Evolutionary conservation across 2,888 invertebrate species (phyloP).

Genomic region (Trypoxylon attenuatum): DNA sequence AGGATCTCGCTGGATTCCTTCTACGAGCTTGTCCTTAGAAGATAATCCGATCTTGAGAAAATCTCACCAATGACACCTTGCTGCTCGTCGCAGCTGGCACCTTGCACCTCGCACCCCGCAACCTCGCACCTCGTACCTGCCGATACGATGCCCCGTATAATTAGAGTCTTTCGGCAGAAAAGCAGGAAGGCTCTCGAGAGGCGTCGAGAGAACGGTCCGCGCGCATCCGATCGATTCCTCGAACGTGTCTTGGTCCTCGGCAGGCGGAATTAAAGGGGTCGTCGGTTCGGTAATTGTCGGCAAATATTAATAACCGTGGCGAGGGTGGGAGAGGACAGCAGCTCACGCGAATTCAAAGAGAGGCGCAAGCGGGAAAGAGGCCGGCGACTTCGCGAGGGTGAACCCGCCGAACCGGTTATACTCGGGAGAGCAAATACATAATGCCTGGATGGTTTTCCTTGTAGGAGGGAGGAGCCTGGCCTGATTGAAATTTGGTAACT

Average conservation of each 20-base stretch:
- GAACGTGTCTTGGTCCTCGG: slow-evolving; percentile 66
- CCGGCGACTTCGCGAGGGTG: slow-evolving; percentile 61
- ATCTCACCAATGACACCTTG: no score
- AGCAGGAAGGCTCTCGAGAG: no score
- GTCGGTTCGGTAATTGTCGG: slow-evolving; percentile 71
- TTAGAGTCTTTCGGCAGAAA: no score
- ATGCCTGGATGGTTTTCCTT: slow-evolving; percentile 72
- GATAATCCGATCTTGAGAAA: no score
- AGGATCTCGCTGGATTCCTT: no score
- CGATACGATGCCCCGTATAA: no score
- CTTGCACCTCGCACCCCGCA: no score
- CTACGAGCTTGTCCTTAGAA: no score
- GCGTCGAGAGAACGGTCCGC: not conserved
- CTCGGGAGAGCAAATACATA: slow-evolving; percentile 74
- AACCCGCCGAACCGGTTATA: slow-evolving; percentile 67
- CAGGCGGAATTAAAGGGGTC: slow-evolving; percentile 70
- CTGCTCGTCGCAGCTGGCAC: no score
- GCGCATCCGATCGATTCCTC: slow-evolving; percentile 53
- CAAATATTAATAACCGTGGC: slow-evolving; percentile 73
- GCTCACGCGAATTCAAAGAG: slow-evolving; percentile 37
- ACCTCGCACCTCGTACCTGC: no score
- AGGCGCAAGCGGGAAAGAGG: slow-evolving; percentile 56
- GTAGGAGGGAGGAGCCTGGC: slow-evolving; percentile 47
- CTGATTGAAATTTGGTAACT: slow-evolving; percentile 74
- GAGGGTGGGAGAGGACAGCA: slow-evolving; percentile 21